Evolutionary conservation across 2,113 vertebrate genomes (phyloP).

Genomic region (Dunckerocampus dactyliophorus): DNA sequence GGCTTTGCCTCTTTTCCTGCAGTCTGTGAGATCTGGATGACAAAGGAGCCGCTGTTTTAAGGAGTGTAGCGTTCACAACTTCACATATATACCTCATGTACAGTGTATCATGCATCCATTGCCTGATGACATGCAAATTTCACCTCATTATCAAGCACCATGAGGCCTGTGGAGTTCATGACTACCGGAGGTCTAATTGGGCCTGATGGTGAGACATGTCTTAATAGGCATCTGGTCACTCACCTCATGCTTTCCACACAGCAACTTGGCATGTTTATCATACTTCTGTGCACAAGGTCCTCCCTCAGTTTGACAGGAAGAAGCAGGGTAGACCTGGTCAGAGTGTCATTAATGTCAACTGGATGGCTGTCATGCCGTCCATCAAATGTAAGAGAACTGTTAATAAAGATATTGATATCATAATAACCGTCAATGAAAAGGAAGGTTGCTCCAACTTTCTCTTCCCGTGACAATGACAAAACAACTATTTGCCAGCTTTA

Average conservation of each 20-base stretch:
- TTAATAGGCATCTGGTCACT: slow-evolving; percentile 26
- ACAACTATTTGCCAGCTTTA: background rate
- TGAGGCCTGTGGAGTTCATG: slow-evolving; percentile 4
- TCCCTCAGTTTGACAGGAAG: slow-evolving; percentile 64
- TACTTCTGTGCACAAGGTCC: slow-evolving; percentile 53
- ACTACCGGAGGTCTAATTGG: slow-evolving; percentile 18
- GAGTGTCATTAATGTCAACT: slow-evolving; percentile 14
- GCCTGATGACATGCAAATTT: slow-evolving; percentile 34
- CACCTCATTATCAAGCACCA: slow-evolving; percentile 20
- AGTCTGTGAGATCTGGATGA: slow-evolving; percentile 53
- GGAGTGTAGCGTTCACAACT: slow-evolving; percentile 1
- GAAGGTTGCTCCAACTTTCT: no score
- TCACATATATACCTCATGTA: background rate
- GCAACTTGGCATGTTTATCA: slow-evolving; percentile 12
- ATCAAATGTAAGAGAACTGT: background rate
- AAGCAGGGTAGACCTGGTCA: slow-evolving; percentile 51
- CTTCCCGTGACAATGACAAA: background rate
- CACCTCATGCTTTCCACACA: slow-evolving; percentile 54
- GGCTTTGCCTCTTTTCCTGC: slow-evolving; percentile 57
- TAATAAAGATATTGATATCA: no score
- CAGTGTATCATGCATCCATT: slow-evolving; percentile 36
- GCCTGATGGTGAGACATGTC: slow-evolving; percentile 1
- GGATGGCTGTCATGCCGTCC: background rate
- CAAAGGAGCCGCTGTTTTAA: slow-evolving; percentile 55
- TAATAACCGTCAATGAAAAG: no score